Conservation (phyloP, 2,888 invertebrate genomes). For the Malthinus flaveolus region DNA sequence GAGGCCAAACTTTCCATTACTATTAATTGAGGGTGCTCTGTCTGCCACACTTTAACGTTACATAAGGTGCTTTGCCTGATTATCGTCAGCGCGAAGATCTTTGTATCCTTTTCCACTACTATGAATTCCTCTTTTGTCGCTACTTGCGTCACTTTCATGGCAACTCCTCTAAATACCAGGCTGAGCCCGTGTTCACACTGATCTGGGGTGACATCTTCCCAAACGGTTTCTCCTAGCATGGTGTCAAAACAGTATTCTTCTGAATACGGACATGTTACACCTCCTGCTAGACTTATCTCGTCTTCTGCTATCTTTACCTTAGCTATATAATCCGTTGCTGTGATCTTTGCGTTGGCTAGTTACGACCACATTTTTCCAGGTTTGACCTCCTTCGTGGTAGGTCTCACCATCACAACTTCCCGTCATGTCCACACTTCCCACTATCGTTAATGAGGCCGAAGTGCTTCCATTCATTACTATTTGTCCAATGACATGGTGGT, state of each 20-base stretch:
- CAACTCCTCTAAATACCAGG: not conserved
- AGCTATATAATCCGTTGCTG: slow-evolving; percentile 6
- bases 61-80: slow-evolving; percentile 15
- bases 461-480: not conserved
- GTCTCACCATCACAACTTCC: not conserved
- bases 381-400: not conserved
- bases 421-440: not conserved
- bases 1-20: slow-evolving; percentile 13
- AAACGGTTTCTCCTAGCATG: slow-evolving; percentile 5
- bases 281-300: not conserved
- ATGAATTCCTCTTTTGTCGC: not conserved
- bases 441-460: not conserved
- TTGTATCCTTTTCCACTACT: slow-evolving; percentile 13
- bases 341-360: not conserved
- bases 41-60: slow-evolving; percentile 21
- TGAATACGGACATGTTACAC: slow-evolving; percentile 5
- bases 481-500: not conserved
- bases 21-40: slow-evolving; percentile 29
- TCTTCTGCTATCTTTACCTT: not conserved
- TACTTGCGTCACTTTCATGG: not conserved
- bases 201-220: not conserved
- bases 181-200: not conserved
- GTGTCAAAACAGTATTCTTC: slow-evolving; percentile 15
- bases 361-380: not conserved
- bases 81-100: slow-evolving; percentile 27